phyloP scores from a whole-genome alignment of 1,140 invertebrate species.

The Nymphalis io region DNA sequence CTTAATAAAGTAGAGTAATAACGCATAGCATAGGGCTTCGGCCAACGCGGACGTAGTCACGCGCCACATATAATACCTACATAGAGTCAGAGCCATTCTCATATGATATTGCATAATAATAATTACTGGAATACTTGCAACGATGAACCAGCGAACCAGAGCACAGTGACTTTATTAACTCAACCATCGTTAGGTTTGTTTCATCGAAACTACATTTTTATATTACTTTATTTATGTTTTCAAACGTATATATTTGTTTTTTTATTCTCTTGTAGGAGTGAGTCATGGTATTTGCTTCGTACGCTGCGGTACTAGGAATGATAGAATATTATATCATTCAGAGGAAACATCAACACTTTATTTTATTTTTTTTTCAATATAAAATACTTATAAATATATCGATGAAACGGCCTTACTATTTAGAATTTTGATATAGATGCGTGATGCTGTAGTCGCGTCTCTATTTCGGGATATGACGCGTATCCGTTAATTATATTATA shows the following conservation, averaged over 20 bases:
- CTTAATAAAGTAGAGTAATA: not conserved
- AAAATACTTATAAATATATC: not conserved
- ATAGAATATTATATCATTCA: too few species aligned
- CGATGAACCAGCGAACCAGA: conserved; percentile 7
- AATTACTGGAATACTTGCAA: conserved; percentile 6
- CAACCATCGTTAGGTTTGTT: not conserved
- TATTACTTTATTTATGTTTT: not conserved
- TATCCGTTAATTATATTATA: conserved; percentile 8
- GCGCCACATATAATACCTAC: not conserved
- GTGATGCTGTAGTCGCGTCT: conserved; percentile 20
- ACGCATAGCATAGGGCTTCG: conserved; percentile 1
- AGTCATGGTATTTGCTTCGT: too few species aligned
- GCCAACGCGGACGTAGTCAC: conserved; percentile 1
- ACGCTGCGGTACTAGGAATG: too few species aligned
- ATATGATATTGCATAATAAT: conserved; percentile 12
- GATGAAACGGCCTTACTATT: not conserved
- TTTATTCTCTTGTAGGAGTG: too few species aligned
- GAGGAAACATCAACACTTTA: too few species aligned
- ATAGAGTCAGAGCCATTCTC: not conserved
- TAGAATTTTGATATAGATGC: conserved; percentile 15
- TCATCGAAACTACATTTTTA: not conserved
- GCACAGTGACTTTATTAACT: not conserved
- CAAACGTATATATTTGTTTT: too few species aligned
- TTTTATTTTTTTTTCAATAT: too few species aligned
- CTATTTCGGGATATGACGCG: conserved; percentile 22